Base-by-base conservation (phyloP, 2,113 vertebrate species). In the Coptodon rendalli region DNA sequence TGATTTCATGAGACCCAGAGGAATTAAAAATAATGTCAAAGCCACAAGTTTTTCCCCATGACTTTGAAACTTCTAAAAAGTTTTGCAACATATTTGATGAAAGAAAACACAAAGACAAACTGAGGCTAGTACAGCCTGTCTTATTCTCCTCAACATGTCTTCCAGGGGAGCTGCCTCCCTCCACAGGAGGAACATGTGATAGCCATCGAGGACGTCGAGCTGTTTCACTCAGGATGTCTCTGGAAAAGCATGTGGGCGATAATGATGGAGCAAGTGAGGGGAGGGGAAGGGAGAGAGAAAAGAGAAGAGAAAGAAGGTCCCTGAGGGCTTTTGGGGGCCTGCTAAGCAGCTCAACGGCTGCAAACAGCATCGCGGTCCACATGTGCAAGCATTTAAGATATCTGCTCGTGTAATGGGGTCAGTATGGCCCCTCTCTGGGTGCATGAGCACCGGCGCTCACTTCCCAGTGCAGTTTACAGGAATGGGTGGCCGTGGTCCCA, bases 371-470 rank as follows among this genome's bases (percentile, higher is more conserved):
- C 92, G 80, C 79, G 59, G 90, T 91, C 94, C 95, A 96, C 96
- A 96, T 96, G 94, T 96, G 96, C 95, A 96, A 96, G 94, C 94
- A 94, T 95, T 96, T 96, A 96, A 94, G 93, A 94, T 92, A 93
- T 93, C 92, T 94, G 92, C 92, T 91, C 45, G 48, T 90, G 92
- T 94, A 96, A 95, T 92, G 92, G 94, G 94, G 95, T 95, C 94
- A 93, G 89, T 59, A 50, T 88, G 93, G 94, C 93, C 94, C 91
- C 94, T 94, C 91, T 93, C 86, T 81, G 88, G 89, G 89, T 71
- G 89, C 88, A 90, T 85, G 9, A 91, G 92, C 90, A 81, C 90
- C 86, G 54, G n/a, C 14, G 63, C 43, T 91, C 88, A 81, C 89
- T 91, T 93, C 89, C 89, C 86, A 82, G 29, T 86, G 78, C 91